Evolutionary conservation across 2,888 invertebrate species (phyloP).

Genomic region (Acanthoscelides obtectus): DNA sequence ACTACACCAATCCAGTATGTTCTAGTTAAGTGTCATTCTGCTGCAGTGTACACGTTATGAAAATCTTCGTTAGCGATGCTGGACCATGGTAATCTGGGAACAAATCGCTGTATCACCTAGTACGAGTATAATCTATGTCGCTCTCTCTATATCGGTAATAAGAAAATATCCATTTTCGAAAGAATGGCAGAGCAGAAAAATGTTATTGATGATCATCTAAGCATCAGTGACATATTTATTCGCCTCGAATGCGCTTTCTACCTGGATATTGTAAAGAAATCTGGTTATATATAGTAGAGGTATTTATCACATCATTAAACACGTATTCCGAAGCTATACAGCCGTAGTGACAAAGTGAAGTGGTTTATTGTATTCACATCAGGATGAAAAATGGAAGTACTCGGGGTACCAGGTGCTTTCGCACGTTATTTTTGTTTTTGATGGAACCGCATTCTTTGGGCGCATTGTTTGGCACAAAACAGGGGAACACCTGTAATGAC

Average conservation of each 20-base stretch:
- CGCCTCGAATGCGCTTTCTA: neutral
- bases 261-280: neutral
- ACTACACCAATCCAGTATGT: no score
- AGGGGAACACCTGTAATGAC: neutral
- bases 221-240: neutral
- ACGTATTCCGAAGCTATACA: neutral
- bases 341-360: neutral
- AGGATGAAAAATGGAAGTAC: neutral
- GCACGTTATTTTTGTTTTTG: neutral
- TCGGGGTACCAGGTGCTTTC: neutral
- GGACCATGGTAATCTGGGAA: neutral
- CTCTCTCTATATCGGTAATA: neutral
- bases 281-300: neutral
- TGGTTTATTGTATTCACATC: neutral
- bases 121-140: neutral
- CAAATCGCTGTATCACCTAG: neutral
- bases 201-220: neutral
- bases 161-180: neutral
- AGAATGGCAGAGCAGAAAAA: neutral
- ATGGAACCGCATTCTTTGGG: neutral
- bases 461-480: neutral
- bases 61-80: no score
- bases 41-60: no score
- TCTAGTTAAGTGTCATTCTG: no score
- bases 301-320: neutral